Percentiles rank a stretch among this genome's conserved stretches.
These are phyloP conservation scores for Dicranocentrus wangi DNA, from an alignment of 2,888 invertebrate genomes.

Conservation along the genomic window DNA sequence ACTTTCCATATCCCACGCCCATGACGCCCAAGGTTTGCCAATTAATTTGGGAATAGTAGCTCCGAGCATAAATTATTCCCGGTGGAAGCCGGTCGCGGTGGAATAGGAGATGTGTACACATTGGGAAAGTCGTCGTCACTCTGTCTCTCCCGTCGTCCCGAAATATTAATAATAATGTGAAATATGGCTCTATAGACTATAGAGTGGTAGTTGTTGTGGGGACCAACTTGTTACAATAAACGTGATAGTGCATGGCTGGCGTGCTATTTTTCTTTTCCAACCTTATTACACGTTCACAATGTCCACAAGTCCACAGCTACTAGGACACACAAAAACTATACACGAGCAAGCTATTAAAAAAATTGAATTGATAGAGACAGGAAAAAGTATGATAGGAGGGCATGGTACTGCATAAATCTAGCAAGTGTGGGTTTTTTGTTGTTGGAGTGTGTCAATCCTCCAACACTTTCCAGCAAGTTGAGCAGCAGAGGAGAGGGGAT, in stretches of 20 bases:
- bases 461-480: not conserved
- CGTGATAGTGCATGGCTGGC: too few species aligned
- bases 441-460: not conserved
- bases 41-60: not conserved
- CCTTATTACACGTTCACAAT: too few species aligned
- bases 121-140: constrained; percentile 3
- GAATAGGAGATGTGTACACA: too few species aligned
- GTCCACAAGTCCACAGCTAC: too few species aligned
- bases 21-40: not conserved
- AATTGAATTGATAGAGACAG: not conserved
- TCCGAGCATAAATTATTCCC: too few species aligned
- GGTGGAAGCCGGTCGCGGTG: too few species aligned
- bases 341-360: not conserved
- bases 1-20: too few species aligned
- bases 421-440: not conserved
- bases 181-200: not conserved
- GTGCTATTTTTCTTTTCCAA: too few species aligned
- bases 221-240: not conserved
- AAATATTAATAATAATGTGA: not conserved
- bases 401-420: not conserved
- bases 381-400: not conserved
- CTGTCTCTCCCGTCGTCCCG: not conserved
- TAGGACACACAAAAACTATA: too few species aligned
- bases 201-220: not conserved
- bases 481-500: not conserved